Base-by-base conservation (phyloP, 2,888 invertebrate genomes). In the Slavum lentiscoides region DNA sequence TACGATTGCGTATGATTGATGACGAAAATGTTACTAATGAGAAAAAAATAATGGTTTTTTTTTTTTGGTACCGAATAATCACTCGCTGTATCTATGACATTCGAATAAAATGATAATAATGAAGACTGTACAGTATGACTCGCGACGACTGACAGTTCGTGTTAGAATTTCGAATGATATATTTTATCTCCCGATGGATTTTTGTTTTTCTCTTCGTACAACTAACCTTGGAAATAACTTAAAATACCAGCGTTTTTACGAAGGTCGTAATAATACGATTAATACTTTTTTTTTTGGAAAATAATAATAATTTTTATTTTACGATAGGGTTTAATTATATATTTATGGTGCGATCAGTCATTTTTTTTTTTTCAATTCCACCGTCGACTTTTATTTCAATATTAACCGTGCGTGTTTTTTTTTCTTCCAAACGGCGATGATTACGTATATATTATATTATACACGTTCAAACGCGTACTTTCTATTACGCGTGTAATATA, bases 381-480 rank as follows among this genome's bases (percentile, higher is more conserved):
- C 11, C 0, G 7, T 21, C 17, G 13, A 73, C 23, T 37, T 70
- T 70, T 13, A 37, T 70, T 58, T 61, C 61, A 15, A 61, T 13
- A 68, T 30, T 55, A 68, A 76, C 69, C n/a, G 21, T 69, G 62
- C 17, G 19, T 69, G 53, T 64, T 80, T 72, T 64, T 64, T 3
- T 9, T 39, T 53, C 49, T 77, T 80, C 39, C 19, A 61, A 53
- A 70, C 23, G 55, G 30, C 30, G 30, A 30, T 30, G 30, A 30
- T 4, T 2, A 30, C 30, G 30, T n/a, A n/a, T n/a, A n/a, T n/a
- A n/a, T 30, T 30, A 30, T 30, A 80, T 72, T 80, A 70, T 55
- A 55, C 43, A 70, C 62, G 11, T 53, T 55, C 39, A 55, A 23
- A 72, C 55, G n/a, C 55, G n/a, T 70, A 80, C 80, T 80, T 80